Evolutionary conservation across 2,797 vertebrate genomes (phyloP), one percentile per base, ranked within the genome.

Genomic region (Acanthiza pusilla): DNA sequence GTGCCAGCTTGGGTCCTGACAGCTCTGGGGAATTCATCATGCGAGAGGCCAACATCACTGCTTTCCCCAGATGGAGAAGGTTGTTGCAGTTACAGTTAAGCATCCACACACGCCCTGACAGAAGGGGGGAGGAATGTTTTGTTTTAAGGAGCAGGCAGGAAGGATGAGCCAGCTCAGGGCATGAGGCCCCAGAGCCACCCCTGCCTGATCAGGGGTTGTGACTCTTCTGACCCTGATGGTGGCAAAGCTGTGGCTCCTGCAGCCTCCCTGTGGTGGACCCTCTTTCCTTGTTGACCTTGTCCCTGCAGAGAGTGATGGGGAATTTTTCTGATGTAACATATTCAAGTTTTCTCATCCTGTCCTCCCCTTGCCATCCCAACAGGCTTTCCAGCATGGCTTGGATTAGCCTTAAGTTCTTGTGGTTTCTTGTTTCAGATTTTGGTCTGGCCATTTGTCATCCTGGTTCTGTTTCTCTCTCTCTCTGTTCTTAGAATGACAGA

Each of bases 341-440:
- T 48, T 23, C 30, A 66, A 27, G 5, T n/a, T 68, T 94, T 84
- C 63, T 80, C 57, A 43, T 96, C 42, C 73, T 81, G 57, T 88
- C 51, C 42, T 76, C 45, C 65, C 32, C 22, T 85, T 76, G 72
- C 47, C 30, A 92, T 93, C 78, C 66, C 88, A 54, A 73, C 29
- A 91, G 83, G 21, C 50, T 93, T 91, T 91, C 53, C 58, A 61
- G 62, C 34, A 89, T 63, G 89, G 62, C 75, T 91, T 91, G 92
- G 75, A 94, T 96, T 93, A 96, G 83, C 45, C 34, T 67, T 55
- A 84, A 45, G 0, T 79, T 94, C 71, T 91, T 88, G 77, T 0
- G 38, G 96, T 96, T 95, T 96, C 80, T 82, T 88, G 85, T 96
- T 97, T 91, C 94, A 94, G 67, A 76, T 88, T 94, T 94, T 18